phyloP scores from a whole-genome alignment of 2,888 invertebrate species.

The Muschampia plurimacula region DNA sequence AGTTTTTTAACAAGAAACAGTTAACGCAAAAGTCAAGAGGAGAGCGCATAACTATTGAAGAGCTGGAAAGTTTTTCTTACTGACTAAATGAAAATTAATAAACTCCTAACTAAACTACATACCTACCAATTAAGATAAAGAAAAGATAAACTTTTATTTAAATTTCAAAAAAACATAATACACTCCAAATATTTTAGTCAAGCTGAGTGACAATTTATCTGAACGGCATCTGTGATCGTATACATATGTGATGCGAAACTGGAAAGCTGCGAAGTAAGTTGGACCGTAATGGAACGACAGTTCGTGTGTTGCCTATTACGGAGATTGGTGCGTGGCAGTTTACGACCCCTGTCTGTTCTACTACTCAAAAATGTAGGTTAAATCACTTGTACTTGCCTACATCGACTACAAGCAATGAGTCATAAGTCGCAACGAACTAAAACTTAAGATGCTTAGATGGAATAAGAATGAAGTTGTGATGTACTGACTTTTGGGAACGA shows the following conservation, averaged over 20 bases:
- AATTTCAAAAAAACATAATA: background rate
- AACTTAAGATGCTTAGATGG: slow-evolving; percentile 2
- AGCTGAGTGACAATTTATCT: slow-evolving; percentile 10
- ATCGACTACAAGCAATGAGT: slow-evolving; percentile 44
- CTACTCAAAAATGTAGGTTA: slow-evolving; percentile 67
- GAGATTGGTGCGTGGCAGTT: slow-evolving; percentile 61
- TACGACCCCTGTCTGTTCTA: slow-evolving; percentile 56
- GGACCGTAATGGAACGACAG: slow-evolving; percentile 64
- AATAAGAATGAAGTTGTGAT: slow-evolving; percentile 2
- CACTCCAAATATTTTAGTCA: background rate
- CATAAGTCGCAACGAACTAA: background rate
- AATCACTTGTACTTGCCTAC: slow-evolving; percentile 56
- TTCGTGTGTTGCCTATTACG: slow-evolving; percentile 76
- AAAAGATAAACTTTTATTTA: too few species aligned
- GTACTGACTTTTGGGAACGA: background rate
- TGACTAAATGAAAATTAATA: too few species aligned
- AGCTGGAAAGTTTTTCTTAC: too few species aligned
- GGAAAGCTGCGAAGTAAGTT: slow-evolving; percentile 64
- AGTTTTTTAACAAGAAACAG: too few species aligned
- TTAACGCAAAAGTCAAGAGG: too few species aligned
- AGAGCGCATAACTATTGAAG: too few species aligned
- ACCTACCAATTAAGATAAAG: background rate
- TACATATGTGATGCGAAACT: slow-evolving; percentile 55
- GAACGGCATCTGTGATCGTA: background rate
- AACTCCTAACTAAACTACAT: too few species aligned